Percentiles rank a stretch among this genome's conserved stretches.
These are phyloP conservation scores for Bombycilla garrulus DNA, from an alignment of 2,113 vertebrate species.

Conservation along the genomic window DNA sequence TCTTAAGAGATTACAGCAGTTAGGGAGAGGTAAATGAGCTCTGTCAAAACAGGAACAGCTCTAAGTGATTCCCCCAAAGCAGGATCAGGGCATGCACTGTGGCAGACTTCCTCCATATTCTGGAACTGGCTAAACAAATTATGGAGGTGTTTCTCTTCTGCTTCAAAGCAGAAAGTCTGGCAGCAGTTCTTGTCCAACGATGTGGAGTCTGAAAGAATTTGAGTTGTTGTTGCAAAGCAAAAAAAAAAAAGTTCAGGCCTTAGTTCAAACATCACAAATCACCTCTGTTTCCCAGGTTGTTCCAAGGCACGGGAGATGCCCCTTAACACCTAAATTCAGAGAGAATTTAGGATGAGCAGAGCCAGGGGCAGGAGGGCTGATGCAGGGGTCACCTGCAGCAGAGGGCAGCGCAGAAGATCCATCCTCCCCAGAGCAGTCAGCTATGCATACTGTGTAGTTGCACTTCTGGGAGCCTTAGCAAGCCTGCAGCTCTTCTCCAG, in stretches of 20 bases:
- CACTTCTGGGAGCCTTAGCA: neutral
- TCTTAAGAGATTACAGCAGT: constrained; percentile 52
- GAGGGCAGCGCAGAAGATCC: neutral
- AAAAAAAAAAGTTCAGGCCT: neutral
- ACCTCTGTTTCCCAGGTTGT: neutral
- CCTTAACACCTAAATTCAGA: neutral
- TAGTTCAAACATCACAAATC: neutral
- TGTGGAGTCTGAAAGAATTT: neutral
- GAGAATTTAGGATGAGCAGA: neutral
- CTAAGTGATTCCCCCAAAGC: constrained; percentile 40
- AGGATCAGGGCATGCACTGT: neutral
- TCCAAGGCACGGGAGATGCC: neutral
- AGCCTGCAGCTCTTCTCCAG: neutral
- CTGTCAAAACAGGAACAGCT: constrained; percentile 49
- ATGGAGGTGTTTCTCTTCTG: neutral
- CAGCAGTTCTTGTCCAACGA: neutral
- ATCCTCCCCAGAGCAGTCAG: neutral
- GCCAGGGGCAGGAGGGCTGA: neutral
- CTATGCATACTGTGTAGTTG: neutral
- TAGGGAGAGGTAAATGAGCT: constrained; percentile 53
- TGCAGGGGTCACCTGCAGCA: neutral
- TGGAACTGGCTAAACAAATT: constrained; percentile 15
- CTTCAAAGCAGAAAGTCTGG: constrained; percentile 27
- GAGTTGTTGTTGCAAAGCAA: neutral
- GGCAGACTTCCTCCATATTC: constrained; percentile 7